These are phyloP conservation scores for Sphecodes monilicornis DNA, from an alignment of 2,888 invertebrate species.

Conservation along the genomic window DNA sequence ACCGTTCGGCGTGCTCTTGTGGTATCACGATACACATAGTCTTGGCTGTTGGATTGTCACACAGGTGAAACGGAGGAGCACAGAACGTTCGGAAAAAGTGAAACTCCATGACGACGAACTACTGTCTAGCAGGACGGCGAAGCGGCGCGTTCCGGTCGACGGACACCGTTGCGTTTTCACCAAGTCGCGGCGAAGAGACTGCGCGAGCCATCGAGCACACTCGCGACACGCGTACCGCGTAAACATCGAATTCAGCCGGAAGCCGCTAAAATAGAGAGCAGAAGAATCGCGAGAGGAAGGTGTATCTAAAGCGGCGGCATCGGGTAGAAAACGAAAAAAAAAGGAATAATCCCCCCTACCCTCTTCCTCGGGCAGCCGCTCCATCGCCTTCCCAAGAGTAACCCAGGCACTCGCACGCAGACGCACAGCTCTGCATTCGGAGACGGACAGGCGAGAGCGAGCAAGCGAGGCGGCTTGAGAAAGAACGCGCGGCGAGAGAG, in stretches of 20 bases:
- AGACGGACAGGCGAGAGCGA: slow-evolving; percentile 59
- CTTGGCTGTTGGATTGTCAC: not conserved
- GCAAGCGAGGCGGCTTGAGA: slow-evolving; percentile 22
- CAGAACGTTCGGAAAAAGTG: not conserved
- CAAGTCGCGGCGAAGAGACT: not conserved
- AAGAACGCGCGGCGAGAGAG: slow-evolving; percentile 49
- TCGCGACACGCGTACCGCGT: slow-evolving; percentile 44
- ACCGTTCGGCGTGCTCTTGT: slow-evolving; percentile 14
- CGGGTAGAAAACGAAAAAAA: slow-evolving; percentile 40
- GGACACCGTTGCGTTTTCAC: slow-evolving; percentile 20
- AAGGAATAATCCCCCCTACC: slow-evolving; percentile 54
- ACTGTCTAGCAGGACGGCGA: slow-evolving; percentile 14
- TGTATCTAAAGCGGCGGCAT: slow-evolving; percentile 37
- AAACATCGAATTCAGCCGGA: slow-evolving; percentile 54
- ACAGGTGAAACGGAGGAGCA: not conserved
- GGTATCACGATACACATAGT: slow-evolving; percentile 17
- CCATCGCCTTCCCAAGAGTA: slow-evolving; percentile 64
- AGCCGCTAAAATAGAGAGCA: slow-evolving; percentile 52
- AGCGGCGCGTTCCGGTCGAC: slow-evolving; percentile 12
- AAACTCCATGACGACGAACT: slow-evolving; percentile 33
- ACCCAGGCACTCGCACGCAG: slow-evolving; percentile 67
- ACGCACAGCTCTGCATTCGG: slow-evolving; percentile 64
- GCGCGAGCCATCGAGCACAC: slow-evolving; percentile 26
- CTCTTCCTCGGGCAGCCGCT: slow-evolving; percentile 57
- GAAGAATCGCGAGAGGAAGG: slow-evolving; percentile 41